These are phyloP conservation scores for Drosophila lini DNA, from an alignment of 1,140 invertebrate species.

Conservation along the genomic window DNA sequence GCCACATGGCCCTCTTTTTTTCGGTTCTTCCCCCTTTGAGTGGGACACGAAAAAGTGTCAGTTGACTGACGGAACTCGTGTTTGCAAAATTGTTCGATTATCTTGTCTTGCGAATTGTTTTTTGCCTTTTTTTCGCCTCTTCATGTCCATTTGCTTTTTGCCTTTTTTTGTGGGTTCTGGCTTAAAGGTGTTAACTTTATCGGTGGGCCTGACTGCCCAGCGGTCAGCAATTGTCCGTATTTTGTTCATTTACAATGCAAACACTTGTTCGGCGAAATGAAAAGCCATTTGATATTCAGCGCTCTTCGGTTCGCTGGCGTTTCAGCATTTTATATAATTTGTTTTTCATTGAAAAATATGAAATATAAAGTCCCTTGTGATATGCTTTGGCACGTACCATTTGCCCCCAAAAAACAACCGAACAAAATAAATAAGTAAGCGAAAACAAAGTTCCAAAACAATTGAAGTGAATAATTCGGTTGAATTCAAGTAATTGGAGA, in stretches of 20 bases:
- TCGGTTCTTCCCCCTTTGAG: constrained; percentile 20
- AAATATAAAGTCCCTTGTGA: constrained; percentile 47
- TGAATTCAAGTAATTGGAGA: constrained; percentile 43
- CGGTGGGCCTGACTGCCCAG: constrained; percentile 19
- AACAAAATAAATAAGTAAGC: constrained; percentile 42
- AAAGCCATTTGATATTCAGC: constrained; percentile 69
- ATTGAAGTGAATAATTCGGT: constrained; percentile 50
- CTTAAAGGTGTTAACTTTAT: constrained; percentile 81
- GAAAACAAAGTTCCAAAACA: constrained; percentile 40
- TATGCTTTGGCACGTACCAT: constrained; percentile 61
- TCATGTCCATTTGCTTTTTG: constrained; percentile 27
- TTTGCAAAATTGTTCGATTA: constrained; percentile 68
- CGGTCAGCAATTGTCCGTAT: constrained; percentile 45
- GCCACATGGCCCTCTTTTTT: constrained; percentile 22
- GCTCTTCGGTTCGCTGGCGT: constrained; percentile 32
- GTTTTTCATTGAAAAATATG: constrained; percentile 54
- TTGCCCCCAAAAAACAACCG: constrained; percentile 5
- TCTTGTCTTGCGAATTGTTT: constrained; percentile 52
- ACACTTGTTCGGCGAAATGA: constrained; percentile 68
- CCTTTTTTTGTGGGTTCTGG: constrained; percentile 55
- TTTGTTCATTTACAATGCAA: constrained; percentile 59
- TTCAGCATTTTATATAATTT: constrained; percentile 66
- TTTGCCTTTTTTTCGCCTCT: constrained; percentile 15
- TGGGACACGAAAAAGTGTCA: constrained; percentile 76
- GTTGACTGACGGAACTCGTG: constrained; percentile 71